Conservation (phyloP, 1,140 invertebrate species). For the silkworm (Bombyx mori) region DNA sequence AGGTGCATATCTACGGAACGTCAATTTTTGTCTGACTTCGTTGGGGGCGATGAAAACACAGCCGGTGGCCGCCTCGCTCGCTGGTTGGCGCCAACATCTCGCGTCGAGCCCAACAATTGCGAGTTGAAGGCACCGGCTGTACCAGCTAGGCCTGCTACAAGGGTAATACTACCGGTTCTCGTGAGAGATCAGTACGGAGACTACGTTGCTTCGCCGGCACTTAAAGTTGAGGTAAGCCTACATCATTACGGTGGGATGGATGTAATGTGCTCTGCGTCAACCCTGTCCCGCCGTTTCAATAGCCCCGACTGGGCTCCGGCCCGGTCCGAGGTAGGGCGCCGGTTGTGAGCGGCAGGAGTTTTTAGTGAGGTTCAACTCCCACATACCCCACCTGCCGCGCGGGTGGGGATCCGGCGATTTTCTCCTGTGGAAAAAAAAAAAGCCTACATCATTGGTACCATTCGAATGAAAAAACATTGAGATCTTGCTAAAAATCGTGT, state of each 20-base stretch:
- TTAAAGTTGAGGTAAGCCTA: conserved; percentile 85
- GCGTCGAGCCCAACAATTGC: conserved; percentile 90
- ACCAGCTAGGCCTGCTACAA: conserved; percentile 86
- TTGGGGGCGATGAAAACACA: conserved; percentile 86
- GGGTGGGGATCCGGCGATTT: no score
- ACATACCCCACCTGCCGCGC: no score
- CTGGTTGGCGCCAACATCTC: conserved; percentile 95
- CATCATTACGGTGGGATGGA: background rate
- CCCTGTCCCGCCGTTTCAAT: no score
- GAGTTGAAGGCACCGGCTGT: conserved; percentile 84
- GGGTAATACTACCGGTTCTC: conserved; percentile 84
- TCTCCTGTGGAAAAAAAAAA: no score
- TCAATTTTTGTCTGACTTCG: conserved; percentile 95
- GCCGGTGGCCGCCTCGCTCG: conserved; percentile 92
- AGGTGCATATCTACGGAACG: conserved; percentile 81
- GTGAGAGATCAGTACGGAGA: conserved; percentile 95
- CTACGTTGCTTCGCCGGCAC: conserved; percentile 84
- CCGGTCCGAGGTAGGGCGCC: no score
- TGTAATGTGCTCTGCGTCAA: no score
- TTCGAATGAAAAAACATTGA: no score
- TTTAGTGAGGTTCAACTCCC: no score
- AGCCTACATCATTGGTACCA: conserved; percentile 19
- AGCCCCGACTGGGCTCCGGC: no score
- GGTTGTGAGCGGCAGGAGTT: no score
- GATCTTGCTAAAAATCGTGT: no score